Conservation (phyloP, 1,140 invertebrate species). For the Formica selysi region DNA sequence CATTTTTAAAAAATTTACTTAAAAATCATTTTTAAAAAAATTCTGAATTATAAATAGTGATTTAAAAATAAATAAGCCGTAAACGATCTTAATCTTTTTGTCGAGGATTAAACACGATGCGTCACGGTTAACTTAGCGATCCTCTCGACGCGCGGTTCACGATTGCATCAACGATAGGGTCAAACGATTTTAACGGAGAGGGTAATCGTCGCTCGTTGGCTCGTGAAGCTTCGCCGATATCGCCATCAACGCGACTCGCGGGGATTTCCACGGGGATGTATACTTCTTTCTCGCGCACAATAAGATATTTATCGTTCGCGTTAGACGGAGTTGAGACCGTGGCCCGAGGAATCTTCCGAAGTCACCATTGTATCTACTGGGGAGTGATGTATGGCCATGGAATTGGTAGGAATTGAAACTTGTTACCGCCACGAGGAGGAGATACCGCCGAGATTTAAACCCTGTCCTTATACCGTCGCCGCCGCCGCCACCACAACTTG, state of each 20-base stretch:
- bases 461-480: slow-evolving; percentile 75
- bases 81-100: background rate
- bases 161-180: slow-evolving; percentile 10
- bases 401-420: slow-evolving; percentile 85
- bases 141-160: background rate
- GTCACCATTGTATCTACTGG: slow-evolving; percentile 81
- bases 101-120: slow-evolving; percentile 15
- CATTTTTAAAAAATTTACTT: too few species aligned
- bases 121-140: slow-evolving; percentile 43
- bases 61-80: background rate
- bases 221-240: slow-evolving; percentile 24
- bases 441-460: slow-evolving; percentile 83
- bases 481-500: slow-evolving; percentile 24
- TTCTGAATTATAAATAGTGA: background rate
- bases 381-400: slow-evolving; percentile 83
- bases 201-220: slow-evolving; percentile 70
- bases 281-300: slow-evolving; percentile 79
- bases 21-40: background rate
- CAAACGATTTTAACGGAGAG: slow-evolving; percentile 33
- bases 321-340: slow-evolving; percentile 75
- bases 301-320: slow-evolving; percentile 83
- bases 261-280: slow-evolving; percentile 72
- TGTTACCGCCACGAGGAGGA: slow-evolving; percentile 80
- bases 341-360: slow-evolving; percentile 77
- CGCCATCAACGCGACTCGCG: slow-evolving; percentile 49